These are phyloP conservation scores for Acridotheres tristis DNA, from an alignment of 2,797 vertebrate genomes.

Conservation along the genomic window DNA sequence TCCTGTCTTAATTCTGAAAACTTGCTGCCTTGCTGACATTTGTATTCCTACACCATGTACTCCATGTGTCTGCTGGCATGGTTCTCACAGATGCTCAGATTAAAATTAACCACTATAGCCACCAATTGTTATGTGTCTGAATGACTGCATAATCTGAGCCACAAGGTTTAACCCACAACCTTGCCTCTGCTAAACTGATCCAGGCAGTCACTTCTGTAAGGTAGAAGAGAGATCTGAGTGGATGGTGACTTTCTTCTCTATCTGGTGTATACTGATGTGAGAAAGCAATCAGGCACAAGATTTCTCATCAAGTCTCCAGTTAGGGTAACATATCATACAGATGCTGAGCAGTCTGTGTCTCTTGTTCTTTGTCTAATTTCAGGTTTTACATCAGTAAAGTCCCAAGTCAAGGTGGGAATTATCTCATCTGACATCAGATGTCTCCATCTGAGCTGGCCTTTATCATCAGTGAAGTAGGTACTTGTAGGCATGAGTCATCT, in stretches of 20 bases:
- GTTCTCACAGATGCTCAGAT: background rate
- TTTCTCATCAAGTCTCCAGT: background rate
- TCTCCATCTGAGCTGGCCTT: background rate
- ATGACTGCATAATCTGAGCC: fast-evolving
- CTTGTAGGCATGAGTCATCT: background rate
- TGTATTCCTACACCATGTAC: background rate
- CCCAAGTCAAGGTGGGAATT: background rate
- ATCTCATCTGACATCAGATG: background rate
- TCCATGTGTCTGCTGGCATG: background rate
- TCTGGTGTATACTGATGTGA: background rate
- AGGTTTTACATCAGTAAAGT: background rate
- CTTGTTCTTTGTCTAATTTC: background rate
- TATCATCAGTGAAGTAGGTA: background rate
- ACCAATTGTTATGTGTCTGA: fast-evolving
- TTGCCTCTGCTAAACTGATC: background rate
- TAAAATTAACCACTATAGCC: background rate
- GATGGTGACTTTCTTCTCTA: background rate
- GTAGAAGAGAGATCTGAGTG: background rate
- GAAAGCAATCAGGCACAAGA: background rate
- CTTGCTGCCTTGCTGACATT: background rate
- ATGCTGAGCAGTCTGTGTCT: background rate
- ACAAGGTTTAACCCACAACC: background rate
- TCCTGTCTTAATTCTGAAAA: background rate
- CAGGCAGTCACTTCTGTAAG: background rate
- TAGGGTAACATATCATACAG: background rate